Evolutionary conservation across 2,113 vertebrate genomes (phyloP).

Genomic region (Archocentrus centrarchus): DNA sequence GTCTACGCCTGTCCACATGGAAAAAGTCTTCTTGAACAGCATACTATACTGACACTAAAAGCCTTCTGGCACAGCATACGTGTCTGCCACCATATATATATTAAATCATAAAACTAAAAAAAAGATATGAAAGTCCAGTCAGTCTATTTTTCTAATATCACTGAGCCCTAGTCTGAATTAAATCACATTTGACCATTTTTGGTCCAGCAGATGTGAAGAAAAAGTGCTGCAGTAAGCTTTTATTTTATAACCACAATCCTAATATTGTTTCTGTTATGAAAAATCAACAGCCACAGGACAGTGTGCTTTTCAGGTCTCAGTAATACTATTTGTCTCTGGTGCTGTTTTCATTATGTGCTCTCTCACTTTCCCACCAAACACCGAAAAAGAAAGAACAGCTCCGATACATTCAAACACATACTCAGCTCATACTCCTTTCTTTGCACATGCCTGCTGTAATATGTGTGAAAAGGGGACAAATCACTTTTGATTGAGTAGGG

Average conservation of each 20-base stretch:
- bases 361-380: not conserved
- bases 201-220: not conserved
- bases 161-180: not conserved
- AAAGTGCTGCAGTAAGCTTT: slow-evolving; percentile 51
- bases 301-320: not conserved
- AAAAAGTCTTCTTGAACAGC: not conserved
- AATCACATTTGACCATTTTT: slow-evolving; percentile 33
- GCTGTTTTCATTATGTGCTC: slow-evolving; percentile 35
- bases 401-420: slow-evolving; percentile 1
- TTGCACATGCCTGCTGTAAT: not conserved
- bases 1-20: fast-evolving
- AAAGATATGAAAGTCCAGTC: not conserved
- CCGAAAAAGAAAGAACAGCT: not conserved
- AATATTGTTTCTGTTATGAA: slow-evolving; percentile 65
- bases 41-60: not conserved
- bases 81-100: not conserved
- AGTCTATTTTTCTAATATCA: not conserved
- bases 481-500: slow-evolving; percentile 12
- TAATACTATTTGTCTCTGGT: slow-evolving; percentile 8
- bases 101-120: not conserved
- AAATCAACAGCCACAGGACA: slow-evolving; percentile 41
- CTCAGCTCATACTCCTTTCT: not conserved
- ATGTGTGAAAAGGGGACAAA: slow-evolving; percentile 36
- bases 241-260: slow-evolving; percentile 37
- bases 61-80: too few relatives aligned